phyloP scores from a whole-genome alignment of 2,113 vertebrate genomes.

The Blennius ocellaris region DNA sequence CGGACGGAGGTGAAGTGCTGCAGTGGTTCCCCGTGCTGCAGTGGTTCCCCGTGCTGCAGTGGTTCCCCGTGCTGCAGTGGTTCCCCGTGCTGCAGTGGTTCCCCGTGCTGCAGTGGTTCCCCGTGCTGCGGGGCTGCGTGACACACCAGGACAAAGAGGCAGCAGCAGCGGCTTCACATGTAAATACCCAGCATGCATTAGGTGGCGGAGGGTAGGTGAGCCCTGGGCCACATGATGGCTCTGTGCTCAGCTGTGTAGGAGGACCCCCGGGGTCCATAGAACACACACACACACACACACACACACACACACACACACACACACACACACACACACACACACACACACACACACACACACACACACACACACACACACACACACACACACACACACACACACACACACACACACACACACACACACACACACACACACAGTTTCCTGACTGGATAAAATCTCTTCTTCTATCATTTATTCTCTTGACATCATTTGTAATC shows the following conservation, averaged over 20 bases:
- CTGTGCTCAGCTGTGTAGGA: conserved; percentile 80
- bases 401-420: conserved; percentile 10
- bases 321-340: no score
- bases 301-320: no score
- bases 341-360: conserved; percentile 48
- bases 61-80: no score
- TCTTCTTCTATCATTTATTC: no score
- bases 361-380: background rate
- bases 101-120: no score
- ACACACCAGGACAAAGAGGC: conserved; percentile 42
- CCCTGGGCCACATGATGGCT: conserved; percentile 80
- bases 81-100: no score
- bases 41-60: no score
- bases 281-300: conserved; percentile 44
- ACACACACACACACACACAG: no score
- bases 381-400: conserved; percentile 32
- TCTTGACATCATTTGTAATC: no score
- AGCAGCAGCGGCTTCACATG: conserved; percentile 64
- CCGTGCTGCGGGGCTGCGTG: background rate
- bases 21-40: no score
- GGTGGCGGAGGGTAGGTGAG: conserved; percentile 84
- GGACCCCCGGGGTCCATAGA: conserved; percentile 81
- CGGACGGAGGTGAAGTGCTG: no score
- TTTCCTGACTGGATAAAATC: no score
- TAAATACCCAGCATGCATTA: conserved; percentile 86